A percentile compares a stretch with the other conserved stretches of the same genome.
phyloP scores from a whole-genome alignment of 2,113 vertebrate genomes.

The Bothrops jararaca region DNA sequence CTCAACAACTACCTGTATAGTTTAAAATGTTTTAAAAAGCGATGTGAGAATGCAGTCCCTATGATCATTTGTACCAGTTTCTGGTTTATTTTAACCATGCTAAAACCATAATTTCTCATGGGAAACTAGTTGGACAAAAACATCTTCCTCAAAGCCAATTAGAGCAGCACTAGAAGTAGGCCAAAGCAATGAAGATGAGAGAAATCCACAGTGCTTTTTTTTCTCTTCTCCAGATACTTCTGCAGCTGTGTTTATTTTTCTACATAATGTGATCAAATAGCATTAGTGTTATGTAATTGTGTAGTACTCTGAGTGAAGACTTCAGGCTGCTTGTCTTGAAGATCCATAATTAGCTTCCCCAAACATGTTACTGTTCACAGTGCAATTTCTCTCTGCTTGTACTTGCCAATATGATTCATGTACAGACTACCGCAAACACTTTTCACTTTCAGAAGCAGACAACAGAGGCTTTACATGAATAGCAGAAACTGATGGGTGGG shows the following conservation, averaged over 20 bases:
- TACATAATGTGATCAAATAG: background rate
- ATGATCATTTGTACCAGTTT: background rate
- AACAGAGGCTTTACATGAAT: background rate
- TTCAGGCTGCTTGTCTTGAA: background rate
- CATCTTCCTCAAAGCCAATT: background rate
- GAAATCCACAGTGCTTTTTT: background rate
- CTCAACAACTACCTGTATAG: background rate
- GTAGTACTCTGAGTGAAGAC: background rate
- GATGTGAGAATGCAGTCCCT: background rate
- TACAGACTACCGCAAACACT: background rate
- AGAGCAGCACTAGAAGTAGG: background rate
- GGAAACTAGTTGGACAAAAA: background rate
- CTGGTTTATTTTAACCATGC: background rate
- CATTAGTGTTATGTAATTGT: background rate
- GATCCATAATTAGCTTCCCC: background rate
- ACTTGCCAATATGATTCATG: background rate
- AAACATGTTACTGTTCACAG: background rate
- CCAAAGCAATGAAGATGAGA: too few relatives aligned
- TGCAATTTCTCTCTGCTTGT: background rate
- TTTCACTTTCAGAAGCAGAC: background rate
- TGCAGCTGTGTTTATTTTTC: background rate
- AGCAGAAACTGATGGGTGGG: background rate
- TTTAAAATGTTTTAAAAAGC: background rate
- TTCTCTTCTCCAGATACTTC: background rate
- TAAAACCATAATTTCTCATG: background rate